phyloP scores from a whole-genome alignment of 2,113 vertebrate species.

The Chrysochloris asiatica region DNA sequence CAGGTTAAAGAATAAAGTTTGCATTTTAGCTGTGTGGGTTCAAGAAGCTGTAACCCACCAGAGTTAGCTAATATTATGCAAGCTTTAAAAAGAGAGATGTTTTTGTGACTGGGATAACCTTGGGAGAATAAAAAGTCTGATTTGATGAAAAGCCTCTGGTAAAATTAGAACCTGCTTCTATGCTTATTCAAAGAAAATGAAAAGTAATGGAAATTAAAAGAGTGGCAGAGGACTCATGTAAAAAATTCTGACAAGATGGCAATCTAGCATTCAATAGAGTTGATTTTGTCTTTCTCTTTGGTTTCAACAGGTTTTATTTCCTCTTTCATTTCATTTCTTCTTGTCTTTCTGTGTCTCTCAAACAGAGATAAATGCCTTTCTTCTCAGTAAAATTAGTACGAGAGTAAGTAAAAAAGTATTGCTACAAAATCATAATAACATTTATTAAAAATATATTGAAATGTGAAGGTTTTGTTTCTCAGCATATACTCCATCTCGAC shows the following conservation, averaged over 20 bases:
- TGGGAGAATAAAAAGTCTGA: constrained; percentile 80
- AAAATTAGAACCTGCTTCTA: constrained; percentile 85
- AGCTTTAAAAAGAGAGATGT: constrained; percentile 80
- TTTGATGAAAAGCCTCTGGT: constrained; percentile 84
- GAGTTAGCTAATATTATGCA: constrained; percentile 85
- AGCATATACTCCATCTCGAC: too few relatives aligned
- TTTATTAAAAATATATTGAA: too few relatives aligned
- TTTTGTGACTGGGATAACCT: constrained; percentile 82
- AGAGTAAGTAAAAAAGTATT: too few relatives aligned
- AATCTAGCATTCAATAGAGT: constrained; percentile 68
- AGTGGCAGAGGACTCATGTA: constrained; percentile 77
- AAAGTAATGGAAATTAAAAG: constrained; percentile 84
- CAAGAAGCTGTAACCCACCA: constrained; percentile 80
- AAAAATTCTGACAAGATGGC: constrained; percentile 77
- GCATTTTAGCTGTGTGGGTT: constrained; percentile 82
- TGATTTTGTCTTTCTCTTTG: constrained; percentile 68
- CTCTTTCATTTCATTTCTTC: not conserved
- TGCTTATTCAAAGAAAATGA: constrained; percentile 82
- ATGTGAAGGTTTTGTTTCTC: too few relatives aligned
- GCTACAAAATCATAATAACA: too few relatives aligned
- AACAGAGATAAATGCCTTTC: not conserved
- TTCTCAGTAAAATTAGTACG: constrained; percentile 50
- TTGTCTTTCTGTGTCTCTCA: constrained; percentile 49
- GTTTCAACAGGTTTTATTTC: constrained; percentile 61
- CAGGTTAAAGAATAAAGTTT: constrained; percentile 81